A percentile compares a stretch with the other conserved stretches of the same genome.
phyloP scores from a whole-genome alignment of 2,113 vertebrate species.

The Sebastes schlegelii region DNA sequence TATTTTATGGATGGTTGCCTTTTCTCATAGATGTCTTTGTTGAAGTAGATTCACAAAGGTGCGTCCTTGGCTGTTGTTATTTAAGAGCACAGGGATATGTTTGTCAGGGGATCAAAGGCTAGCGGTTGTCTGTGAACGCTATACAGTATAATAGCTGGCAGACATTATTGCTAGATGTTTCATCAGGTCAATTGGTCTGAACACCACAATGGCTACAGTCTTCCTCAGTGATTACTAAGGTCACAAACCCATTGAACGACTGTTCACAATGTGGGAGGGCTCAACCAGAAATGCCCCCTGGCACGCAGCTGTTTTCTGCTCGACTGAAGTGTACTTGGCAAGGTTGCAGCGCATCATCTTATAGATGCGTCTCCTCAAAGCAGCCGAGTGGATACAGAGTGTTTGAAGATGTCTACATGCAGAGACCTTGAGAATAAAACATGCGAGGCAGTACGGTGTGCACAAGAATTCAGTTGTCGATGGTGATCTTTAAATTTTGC shows the following conservation, averaged over 20 bases:
- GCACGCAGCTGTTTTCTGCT: conserved; percentile 38
- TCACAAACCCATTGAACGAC: conserved; percentile 71
- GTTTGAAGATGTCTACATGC: background rate
- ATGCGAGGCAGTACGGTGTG: background rate
- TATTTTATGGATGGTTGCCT: background rate
- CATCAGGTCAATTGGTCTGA: conserved; percentile 57
- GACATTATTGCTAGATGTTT: conserved; percentile 45
- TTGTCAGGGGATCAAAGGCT: background rate
- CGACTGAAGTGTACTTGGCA: conserved; percentile 35
- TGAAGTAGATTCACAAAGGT: background rate
- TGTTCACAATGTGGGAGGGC: conserved; percentile 30
- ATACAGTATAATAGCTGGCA: conserved; percentile 18
- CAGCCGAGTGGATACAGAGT: conserved; percentile 1
- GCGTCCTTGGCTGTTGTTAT: background rate
- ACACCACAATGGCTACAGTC: conserved; percentile 33
- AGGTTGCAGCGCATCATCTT: conserved; percentile 31
- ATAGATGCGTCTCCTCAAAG: conserved; percentile 11
- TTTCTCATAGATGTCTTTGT: background rate
- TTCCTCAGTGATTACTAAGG: conserved; percentile 61
- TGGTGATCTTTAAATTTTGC: conserved; percentile 7
- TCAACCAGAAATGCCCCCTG: conserved; percentile 32
- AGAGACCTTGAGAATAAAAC: conserved; percentile 1
- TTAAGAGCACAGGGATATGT: conserved; percentile 1
- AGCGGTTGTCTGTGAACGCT: background rate
- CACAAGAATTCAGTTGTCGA: background rate